Percentiles rank a stretch among this genome's conserved stretches.
Evolutionary conservation across 2,888 invertebrate species (phyloP).

Genomic region (Argyra leucocephala): DNA sequence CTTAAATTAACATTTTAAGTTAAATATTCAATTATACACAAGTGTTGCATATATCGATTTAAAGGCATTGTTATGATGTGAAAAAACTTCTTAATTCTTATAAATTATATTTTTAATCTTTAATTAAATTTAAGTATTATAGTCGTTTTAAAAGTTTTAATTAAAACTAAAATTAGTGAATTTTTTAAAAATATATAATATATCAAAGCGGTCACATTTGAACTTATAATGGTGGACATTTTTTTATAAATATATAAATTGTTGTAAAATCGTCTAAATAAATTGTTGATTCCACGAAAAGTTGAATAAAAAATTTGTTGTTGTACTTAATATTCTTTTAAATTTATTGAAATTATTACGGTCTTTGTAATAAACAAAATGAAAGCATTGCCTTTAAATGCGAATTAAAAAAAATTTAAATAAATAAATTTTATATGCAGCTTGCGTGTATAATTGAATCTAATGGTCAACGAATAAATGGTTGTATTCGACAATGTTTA

Average conservation of each 20-base stretch:
- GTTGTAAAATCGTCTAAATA: too few relatives aligned
- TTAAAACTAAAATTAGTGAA: too few relatives aligned
- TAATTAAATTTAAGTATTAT: too few relatives aligned
- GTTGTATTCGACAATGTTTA: conserved; percentile 46
- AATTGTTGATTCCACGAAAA: conserved; percentile 35
- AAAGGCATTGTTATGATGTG: conserved; percentile 2
- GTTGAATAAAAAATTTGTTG: conserved; percentile 36
- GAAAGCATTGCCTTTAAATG: conserved; percentile 1
- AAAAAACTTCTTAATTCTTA: conserved; percentile 16
- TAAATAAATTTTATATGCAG: conserved; percentile 28
- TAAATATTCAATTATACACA: conserved; percentile 22
- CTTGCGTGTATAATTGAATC: conserved; percentile 46
- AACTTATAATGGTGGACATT: too few relatives aligned
- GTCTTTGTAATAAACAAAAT: not conserved
- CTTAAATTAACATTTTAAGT: conserved; percentile 10
- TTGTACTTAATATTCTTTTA: conserved; percentile 12
- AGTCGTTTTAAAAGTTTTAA: too few relatives aligned
- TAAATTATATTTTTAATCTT: conserved; percentile 11
- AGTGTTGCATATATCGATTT: conserved; percentile 17
- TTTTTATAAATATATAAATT: too few relatives aligned
- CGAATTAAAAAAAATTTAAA: not conserved
- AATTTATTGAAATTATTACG: not conserved
- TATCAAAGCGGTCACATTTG: too few relatives aligned
- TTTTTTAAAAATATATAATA: too few relatives aligned
- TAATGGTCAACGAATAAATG: conserved; percentile 44